Conservation (phyloP, 2,888 invertebrate genomes). For the Stegophylla sp. region DNA sequence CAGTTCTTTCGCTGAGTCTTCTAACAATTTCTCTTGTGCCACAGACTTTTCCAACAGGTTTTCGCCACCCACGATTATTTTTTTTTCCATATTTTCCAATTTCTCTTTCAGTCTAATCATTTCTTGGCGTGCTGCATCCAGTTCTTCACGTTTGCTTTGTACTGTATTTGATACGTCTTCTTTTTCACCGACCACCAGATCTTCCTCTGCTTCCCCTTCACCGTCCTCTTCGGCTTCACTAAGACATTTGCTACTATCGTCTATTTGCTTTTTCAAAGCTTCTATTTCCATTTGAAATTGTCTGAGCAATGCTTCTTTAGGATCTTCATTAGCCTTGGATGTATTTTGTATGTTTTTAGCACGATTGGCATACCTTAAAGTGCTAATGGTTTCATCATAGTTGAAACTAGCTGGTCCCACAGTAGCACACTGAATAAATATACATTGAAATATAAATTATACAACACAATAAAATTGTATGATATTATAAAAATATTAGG, state of each 20-base stretch:
- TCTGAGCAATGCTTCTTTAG: slow-evolving; percentile 92
- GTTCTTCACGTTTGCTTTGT: slow-evolving; percentile 62
- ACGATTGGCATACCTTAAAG: slow-evolving; percentile 93
- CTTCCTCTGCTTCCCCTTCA: slow-evolving; percentile 66
- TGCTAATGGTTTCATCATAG: slow-evolving; percentile 96
- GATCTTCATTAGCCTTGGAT: slow-evolving; percentile 95
- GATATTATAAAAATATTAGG: no score
- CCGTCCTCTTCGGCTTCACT: slow-evolving; percentile 50
- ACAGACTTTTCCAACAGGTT: slow-evolving; percentile 97
- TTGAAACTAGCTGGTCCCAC: slow-evolving; percentile 96
- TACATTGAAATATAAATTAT: slow-evolving; percentile 20
- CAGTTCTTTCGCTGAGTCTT: slow-evolving; percentile 83
- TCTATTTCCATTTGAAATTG: slow-evolving; percentile 97
- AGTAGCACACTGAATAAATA: slow-evolving; percentile 80
- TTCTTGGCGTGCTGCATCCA: slow-evolving; percentile 57
- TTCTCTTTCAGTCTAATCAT: slow-evolving; percentile 69
- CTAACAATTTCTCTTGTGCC: slow-evolving; percentile 86
- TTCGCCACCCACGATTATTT: slow-evolving; percentile 96
- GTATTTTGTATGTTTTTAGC: slow-evolving; percentile 97
- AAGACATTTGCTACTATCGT: slow-evolving; percentile 69
- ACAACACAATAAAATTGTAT: no score
- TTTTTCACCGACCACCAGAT: slow-evolving; percentile 55
- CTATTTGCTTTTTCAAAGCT: slow-evolving; percentile 83
- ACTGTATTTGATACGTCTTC: slow-evolving; percentile 52
- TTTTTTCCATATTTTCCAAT: slow-evolving; percentile 87